Base-by-base conservation (phyloP, 2,113 vertebrate genomes). In the Serinus canaria region DNA sequence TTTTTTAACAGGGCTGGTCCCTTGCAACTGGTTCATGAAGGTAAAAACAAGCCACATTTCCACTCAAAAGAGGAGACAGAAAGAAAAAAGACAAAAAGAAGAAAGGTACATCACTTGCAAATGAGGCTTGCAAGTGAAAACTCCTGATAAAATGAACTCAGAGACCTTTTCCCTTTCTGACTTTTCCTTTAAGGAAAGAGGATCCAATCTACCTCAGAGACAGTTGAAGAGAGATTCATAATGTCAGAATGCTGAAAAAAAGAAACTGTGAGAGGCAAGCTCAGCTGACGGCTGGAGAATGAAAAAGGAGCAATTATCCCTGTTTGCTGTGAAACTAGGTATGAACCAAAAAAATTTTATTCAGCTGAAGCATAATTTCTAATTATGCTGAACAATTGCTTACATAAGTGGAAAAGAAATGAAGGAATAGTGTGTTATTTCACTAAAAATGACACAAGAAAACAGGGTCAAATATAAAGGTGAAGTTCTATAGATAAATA, bases 281-380 rank as follows among this genome's bases (percentile, higher is more conserved):
- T 91, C 66, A 87, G 8, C 7, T 70, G 69, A 77, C 3, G 49
- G 33, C 18, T 78, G 44, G 21, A 75, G 35, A 84, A 87, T 21
- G 10, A 18, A 63, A 96, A 78, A 87, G n/a, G 43, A 78, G 21
- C 56, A 67, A 68, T 87, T 92, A 84, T 82, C 73, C 11, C 68
- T 62, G 64, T 77, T 95, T 94, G 68, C 47, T 63, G 18, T 81
- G 73, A 35, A 72, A 59, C 27, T 68, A 66, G 15, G 19, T 44
- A 52, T n/a, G 5, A 89, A 17, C 9, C 25, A 73, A 88, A 90
- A 94, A 73, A 1, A 1, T 43, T 86, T 90, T 72, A 89, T 78
- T 94, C 69, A 87, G 13, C 22, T 64, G 62, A 90, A 93, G 11
- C 21, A 53, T 91, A 95, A 91, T 87, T 94, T 90, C 28, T 86